Base-by-base conservation (phyloP, 30 jellyfish, hydroid and myxozoan species). In the Rhopilema esculentum region DNA sequence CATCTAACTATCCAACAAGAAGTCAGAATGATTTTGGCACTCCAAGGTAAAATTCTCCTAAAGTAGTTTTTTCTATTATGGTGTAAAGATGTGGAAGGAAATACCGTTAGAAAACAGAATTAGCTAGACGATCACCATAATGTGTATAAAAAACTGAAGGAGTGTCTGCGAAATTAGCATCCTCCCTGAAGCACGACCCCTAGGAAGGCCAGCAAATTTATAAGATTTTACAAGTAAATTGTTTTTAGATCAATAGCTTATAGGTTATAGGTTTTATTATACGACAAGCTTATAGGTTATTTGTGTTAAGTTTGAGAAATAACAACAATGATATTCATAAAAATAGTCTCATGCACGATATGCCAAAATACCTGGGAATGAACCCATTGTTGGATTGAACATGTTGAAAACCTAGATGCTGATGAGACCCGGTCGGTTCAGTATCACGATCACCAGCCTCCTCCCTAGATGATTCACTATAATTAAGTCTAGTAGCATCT, bases 401-500 rank as follows among this genome's bases (percentile, higher is more conserved):
- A n/a, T n/a, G n/a, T n/a, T n/a, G n/a, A 69, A 66, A 66, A 66
- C 76, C 76, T 12, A 66, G 18, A 66, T 18, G 76, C 76, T 23
- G 76, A 66, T 66, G 76, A 66, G 76, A 66, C 76, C 76, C 76
- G 22, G 76, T 15, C 76, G 27, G 76, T 22, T 22, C 76, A 66
- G 76, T 66, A 66, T 66, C 76, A 22, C 76, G 76, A 66, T 66
- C 76, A 66, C 76, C 76, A 27, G 76, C 76, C 22, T 66, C 76
- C 76, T 66, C 76, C 18, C 76, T 23, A 15, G 76, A 15, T 51
- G 66, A 51, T 51, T 51, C 66, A 51, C 66, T 51, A 51, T 51
- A 15, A n/a, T n/a, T n/a, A n/a, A n/a, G n/a, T n/a, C n/a, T n/a
- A n/a, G n/a, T n/a, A n/a, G n/a, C n/a, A n/a, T n/a, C n/a, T n/a